Conservation (phyloP, 1,140 invertebrate species). For the Drosophila tsacasi region DNA sequence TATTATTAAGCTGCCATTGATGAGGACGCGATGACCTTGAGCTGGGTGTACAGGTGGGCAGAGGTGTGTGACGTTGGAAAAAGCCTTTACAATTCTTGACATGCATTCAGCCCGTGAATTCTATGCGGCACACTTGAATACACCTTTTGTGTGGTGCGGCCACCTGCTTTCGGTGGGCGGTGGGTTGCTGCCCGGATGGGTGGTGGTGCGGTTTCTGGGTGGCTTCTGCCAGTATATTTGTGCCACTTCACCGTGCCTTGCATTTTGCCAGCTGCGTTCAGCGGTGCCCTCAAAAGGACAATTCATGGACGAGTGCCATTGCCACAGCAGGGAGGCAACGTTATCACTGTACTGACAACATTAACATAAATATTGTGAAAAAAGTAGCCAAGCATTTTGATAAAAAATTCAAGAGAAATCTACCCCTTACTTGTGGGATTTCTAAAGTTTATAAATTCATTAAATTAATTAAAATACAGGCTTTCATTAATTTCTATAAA, state of each 20-base stretch:
- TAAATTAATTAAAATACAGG: not conserved
- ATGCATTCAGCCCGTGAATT: constrained; percentile 73
- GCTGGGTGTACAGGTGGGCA: not conserved
- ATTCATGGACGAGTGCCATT: not conserved
- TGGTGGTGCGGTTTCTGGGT: constrained; percentile 16
- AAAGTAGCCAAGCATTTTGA: not conserved
- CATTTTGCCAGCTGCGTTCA: not conserved
- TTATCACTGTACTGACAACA: not conserved
- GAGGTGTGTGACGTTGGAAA: constrained; percentile 28
- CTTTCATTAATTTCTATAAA: not conserved
- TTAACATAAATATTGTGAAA: not conserved
- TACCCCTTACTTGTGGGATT: not conserved
- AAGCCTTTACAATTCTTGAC: constrained; percentile 66
- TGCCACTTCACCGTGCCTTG: constrained; percentile 5
- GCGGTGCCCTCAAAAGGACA: constrained; percentile 2
- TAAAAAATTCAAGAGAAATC: too few species aligned
- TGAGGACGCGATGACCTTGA: constrained; percentile 30
- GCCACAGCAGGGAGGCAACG: too few species aligned
- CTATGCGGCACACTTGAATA: constrained; percentile 67
- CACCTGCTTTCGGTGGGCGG: constrained; percentile 3
- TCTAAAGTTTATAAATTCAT: not conserved
- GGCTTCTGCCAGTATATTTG: constrained; percentile 12
- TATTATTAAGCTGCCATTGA: constrained; percentile 53
- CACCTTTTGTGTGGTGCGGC: constrained; percentile 29
- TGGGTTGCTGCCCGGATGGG: too few species aligned